Evolutionary conservation across 2,888 invertebrate species (phyloP).

Genomic region (Xanthorhoe spadicearia): DNA sequence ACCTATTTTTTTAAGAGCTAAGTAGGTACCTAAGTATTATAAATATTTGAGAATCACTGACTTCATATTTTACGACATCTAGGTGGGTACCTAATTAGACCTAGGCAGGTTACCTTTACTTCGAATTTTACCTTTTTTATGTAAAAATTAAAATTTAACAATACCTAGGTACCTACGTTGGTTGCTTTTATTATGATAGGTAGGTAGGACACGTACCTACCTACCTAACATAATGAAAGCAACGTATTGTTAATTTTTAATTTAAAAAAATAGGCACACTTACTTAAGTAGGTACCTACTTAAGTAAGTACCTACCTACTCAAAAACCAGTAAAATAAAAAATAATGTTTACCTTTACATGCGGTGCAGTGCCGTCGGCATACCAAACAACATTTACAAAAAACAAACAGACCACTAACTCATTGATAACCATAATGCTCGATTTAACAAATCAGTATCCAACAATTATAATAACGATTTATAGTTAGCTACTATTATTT

Average conservation of each 20-base stretch:
- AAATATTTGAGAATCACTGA: no score
- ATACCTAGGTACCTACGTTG: no score
- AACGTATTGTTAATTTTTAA: no score
- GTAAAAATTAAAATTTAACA: no score
- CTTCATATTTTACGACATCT: no score
- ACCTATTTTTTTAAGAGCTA: no score
- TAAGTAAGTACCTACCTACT: background rate
- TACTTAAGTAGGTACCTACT: conserved; percentile 1
- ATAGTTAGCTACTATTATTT: conserved; percentile 51
- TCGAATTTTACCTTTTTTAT: no score
- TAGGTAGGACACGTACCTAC: conserved; percentile 5
- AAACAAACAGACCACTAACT: conserved; percentile 68
- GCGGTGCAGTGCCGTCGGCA: conserved; percentile 61
- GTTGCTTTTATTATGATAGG: no score
- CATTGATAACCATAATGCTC: conserved; percentile 73
- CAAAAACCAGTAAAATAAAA: background rate
- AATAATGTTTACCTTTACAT: conserved; percentile 69
- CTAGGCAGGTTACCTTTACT: no score
- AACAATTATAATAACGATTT: conserved; percentile 44
- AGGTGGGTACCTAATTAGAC: no score
- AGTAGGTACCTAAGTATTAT: no score
- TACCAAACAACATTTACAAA: conserved; percentile 67
- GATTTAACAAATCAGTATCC: conserved; percentile 32
- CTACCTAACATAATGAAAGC: background rate
- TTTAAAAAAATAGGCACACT: no score